Base-by-base conservation (phyloP, 1,140 invertebrate species). In the Frieseomelitta varia region DNA sequence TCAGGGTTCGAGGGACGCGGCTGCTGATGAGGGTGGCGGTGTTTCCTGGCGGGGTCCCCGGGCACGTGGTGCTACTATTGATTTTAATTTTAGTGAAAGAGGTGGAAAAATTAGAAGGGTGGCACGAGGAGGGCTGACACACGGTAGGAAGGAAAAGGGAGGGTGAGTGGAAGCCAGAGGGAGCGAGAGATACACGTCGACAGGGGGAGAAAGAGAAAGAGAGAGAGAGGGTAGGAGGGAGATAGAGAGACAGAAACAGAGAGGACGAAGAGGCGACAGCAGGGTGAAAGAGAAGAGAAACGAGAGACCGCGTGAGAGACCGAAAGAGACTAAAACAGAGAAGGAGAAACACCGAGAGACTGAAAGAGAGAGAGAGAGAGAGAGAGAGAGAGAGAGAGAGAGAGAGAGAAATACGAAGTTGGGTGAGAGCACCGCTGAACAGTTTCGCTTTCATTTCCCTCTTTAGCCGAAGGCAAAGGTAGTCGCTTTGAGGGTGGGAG, bases 1-100 rank as follows among this genome's bases (percentile, higher is more conserved):
- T 79, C 74, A 85, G 81, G 73, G 79, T 84, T 89, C 88, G 90
- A 89, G 88, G 90, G 91, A 90, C 88, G 87, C 86, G 47, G 87
- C 79, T 88, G 88, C 88, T 88, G 91, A 91, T 88, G 91, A 93
- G 91, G 91, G 93, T 93, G 91, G 91, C 90, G 92, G 88, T 91
- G 91, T 93, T n/a, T 93, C 92, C 92, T 92, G 92, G 92, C 92
- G 90, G 91, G 90, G 91, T 93, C 92, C 91, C 93, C 91, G 90
- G 93, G 93, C 93, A 95, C 94, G 94, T 95, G 93, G 94, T 95
- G 93, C 92, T 94, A 95, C 94, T 95, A 95, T 95, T 95, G 94
- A 95, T 95, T 95, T 95, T 95, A 95, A 95, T 95, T 95, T 95
- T 95, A 95, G 94, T 94, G 93, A 95, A 95, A 95, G 94, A 94